Evolutionary conservation across 1,140 invertebrate species (phyloP).

Genomic region (Ruditapes philippinarum): DNA sequence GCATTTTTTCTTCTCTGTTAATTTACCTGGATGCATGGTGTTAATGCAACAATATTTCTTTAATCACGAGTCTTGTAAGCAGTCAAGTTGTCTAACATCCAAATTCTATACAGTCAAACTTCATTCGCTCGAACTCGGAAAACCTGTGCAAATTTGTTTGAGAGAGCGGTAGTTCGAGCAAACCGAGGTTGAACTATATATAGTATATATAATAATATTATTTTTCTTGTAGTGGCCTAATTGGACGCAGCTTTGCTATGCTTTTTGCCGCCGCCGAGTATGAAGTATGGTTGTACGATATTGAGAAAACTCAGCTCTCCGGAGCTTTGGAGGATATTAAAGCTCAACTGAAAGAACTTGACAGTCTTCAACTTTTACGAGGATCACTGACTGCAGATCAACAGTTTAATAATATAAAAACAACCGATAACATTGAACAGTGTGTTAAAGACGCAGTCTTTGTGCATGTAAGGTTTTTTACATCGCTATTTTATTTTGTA

Average conservation of each 20-base stretch:
- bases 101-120: too few relatives aligned
- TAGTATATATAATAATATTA: too few relatives aligned
- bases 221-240: conserved; percentile 95
- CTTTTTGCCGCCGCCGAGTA: conserved; percentile 97
- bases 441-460: conserved; percentile 90
- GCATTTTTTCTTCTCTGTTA: too few relatives aligned
- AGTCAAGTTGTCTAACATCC: too few relatives aligned
- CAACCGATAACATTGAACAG: conserved; percentile 79
- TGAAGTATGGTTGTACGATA: conserved; percentile 94
- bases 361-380: conserved; percentile 89
- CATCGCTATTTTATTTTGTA: too few relatives aligned
- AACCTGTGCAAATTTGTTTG: too few relatives aligned
- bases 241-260: conserved; percentile 98
- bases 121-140: too few relatives aligned
- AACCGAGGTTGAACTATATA: too few relatives aligned
- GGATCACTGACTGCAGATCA: conserved; percentile 91
- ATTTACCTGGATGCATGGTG: too few relatives aligned
- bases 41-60: too few relatives aligned
- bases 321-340: conserved; percentile 91
- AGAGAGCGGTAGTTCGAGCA: too few relatives aligned
- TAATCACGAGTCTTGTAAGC: too few relatives aligned
- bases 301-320: conserved; percentile 91
- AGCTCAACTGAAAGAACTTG: conserved; percentile 91
- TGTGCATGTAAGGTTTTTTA: conserved; percentile 88
- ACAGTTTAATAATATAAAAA: conserved; percentile 92